These are phyloP conservation scores for Mus spretus DNA, from an alignment of 2,797 vertebrate genomes.

Conservation along the genomic window DNA sequence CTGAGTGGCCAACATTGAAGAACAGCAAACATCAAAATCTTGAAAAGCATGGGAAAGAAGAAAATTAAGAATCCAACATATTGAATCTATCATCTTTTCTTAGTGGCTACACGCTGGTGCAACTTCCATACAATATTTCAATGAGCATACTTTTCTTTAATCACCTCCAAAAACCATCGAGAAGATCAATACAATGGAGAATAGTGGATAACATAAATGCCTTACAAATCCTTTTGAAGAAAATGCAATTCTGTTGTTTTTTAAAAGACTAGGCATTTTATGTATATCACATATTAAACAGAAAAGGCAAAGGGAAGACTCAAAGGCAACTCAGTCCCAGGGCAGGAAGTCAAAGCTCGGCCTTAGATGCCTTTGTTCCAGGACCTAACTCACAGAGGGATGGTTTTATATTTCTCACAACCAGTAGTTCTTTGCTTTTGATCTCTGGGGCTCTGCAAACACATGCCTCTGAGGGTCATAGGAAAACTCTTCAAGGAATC, in stretches of 20 bases:
- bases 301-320: constrained; percentile 50
- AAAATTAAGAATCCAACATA: neutral
- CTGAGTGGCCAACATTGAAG: neutral
- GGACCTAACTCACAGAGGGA: constrained; percentile 41
- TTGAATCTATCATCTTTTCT: constrained; percentile 43
- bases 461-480: constrained; percentile 46
- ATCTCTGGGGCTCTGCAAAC: constrained; percentile 72
- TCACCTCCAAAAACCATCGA: neutral
- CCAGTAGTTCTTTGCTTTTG: constrained; percentile 63
- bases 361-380: constrained; percentile 40
- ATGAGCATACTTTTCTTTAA: constrained; percentile 48
- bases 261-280: neutral
- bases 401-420: constrained; percentile 68
- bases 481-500: constrained; percentile 74
- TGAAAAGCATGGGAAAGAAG: neutral
- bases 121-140: constrained; percentile 32
- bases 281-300: constrained; percentile 5
- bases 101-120: neutral
- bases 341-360: constrained; percentile 59
- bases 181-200: neutral
- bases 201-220: constrained; percentile 33
- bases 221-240: neutral
- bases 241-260: neutral
- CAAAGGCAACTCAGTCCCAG: constrained; percentile 56
- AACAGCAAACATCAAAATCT: constrained; percentile 41